Evolutionary conservation across 2,113 vertebrate genomes (phyloP).

Genomic region (Fregata magnificens): DNA sequence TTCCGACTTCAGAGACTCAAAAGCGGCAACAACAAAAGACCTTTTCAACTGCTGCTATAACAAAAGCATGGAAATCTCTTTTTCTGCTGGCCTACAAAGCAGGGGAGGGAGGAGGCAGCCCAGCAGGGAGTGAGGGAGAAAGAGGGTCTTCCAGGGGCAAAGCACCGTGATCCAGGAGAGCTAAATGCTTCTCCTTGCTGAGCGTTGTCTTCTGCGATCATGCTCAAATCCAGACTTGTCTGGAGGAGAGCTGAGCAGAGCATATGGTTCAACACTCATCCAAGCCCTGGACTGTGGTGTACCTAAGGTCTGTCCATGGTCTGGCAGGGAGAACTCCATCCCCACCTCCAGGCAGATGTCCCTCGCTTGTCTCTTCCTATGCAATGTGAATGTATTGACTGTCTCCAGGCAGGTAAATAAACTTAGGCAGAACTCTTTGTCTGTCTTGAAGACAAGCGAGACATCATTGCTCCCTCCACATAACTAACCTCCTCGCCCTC

Average conservation of each 20-base stretch:
- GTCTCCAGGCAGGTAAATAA: neutral
- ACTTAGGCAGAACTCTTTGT: neutral
- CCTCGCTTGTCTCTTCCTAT: neutral
- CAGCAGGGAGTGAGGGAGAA: neutral
- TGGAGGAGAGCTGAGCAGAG: neutral
- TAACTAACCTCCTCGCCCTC: neutral
- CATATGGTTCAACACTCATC: fast-evolving
- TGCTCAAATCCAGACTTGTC: neutral
- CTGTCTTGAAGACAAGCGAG: neutral
- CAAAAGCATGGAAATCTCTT: neutral
- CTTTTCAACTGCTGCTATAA: neutral
- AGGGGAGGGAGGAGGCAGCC: neutral
- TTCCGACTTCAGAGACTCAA: neutral
- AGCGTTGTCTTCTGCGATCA: neutral
- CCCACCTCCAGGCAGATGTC: fast-evolving
- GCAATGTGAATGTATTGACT: neutral
- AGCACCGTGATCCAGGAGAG: neutral
- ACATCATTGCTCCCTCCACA: neutral
- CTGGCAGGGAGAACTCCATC: neutral
- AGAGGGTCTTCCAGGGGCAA: neutral
- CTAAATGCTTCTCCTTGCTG: neutral
- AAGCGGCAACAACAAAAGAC: neutral
- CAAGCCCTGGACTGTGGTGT: neutral
- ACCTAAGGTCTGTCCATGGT: fast-evolving
- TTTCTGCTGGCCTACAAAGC: neutral